Percentiles rank a stretch among this genome's conserved stretches.
phyloP scores from a whole-genome alignment of 2,797 vertebrate genomes.

The Pangasius djambal region DNA sequence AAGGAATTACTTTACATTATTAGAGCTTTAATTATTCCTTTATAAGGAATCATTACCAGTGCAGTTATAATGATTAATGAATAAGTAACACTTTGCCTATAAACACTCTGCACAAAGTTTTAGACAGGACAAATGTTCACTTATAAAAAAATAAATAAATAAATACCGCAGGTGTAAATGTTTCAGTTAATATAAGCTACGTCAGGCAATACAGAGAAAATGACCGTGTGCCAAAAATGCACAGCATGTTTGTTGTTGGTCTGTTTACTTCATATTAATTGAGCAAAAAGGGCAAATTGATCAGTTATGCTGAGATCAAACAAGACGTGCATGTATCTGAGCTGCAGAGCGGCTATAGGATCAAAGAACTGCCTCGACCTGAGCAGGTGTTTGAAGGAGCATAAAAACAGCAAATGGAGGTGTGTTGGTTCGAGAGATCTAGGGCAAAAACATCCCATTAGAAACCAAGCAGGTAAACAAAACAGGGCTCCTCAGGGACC shows the following conservation, averaged over 20 bases:
- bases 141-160: not conserved
- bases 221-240: constrained; percentile 29
- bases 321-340: constrained; percentile 61
- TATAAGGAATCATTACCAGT: not conserved
- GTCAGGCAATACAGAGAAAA: not conserved
- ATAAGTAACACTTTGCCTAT: not conserved
- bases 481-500: constrained; percentile 73
- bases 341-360: constrained; percentile 41
- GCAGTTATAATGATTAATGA: not conserved
- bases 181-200: not conserved
- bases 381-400: constrained; percentile 52
- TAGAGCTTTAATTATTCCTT: not conserved
- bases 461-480: constrained; percentile 77
- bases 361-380: constrained; percentile 49
- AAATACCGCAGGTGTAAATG: not conserved
- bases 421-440: constrained; percentile 48
- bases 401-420: constrained; percentile 47
- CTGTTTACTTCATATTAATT: constrained; percentile 50
- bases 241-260: constrained; percentile 28
- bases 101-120: not conserved
- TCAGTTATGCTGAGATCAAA: constrained; percentile 64
- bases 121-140: not conserved
- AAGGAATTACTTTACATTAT: not conserved
- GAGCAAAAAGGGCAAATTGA: constrained; percentile 48
- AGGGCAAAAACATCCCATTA: constrained; percentile 74